Base-by-base conservation (phyloP, 2,888 invertebrate species). In the Subacronicta megacephala region DNA sequence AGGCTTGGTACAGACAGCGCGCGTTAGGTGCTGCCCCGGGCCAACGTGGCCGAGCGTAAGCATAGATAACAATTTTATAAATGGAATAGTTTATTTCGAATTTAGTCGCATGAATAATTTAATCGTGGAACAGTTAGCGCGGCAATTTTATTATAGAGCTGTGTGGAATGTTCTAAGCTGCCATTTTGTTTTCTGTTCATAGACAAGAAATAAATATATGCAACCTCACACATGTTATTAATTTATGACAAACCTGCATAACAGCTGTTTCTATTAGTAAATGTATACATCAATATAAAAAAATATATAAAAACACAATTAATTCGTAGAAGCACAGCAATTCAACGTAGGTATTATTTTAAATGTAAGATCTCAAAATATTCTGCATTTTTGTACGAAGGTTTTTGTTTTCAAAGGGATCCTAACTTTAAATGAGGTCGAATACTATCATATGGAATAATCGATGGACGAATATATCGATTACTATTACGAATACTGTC, bases 41-140 rank as follows among this genome's bases (percentile, higher is more conserved):
- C 77, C 72, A 51, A 53, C 66, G 64, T 64, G 75, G 74, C 70
- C 73, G 63, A 69, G 67, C 76, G 63, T 59, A 64, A 56, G 70
- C 60, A 63, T 61, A 78, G 77, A 81, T 78, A 82, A 81, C 72
- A 78, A 73, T 80, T 80, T 77, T 75, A 83, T 81, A 82, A 81
- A 84, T 82, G 77, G 70, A 80, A 79, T 76, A 77, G 74, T 81
- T 80, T 78, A 81, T 82, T 80, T 75, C 64, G 52, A 72, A 76
- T 72, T 77, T 73, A 74, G 72, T 71, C 72, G 60, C 66, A 72
- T 72, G 69, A 68, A 72, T 80, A 69, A 72, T 68, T 77, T 72
- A 69, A 74, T 66, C 64, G 72, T 72, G 55, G 62, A 73, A 71
- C 67, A 58, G 52, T 57, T 54, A 64, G 65, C 52, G 53, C 62